Conservation (phyloP, 2,888 invertebrate genomes). For the Camptogramma bilineatum region DNA sequence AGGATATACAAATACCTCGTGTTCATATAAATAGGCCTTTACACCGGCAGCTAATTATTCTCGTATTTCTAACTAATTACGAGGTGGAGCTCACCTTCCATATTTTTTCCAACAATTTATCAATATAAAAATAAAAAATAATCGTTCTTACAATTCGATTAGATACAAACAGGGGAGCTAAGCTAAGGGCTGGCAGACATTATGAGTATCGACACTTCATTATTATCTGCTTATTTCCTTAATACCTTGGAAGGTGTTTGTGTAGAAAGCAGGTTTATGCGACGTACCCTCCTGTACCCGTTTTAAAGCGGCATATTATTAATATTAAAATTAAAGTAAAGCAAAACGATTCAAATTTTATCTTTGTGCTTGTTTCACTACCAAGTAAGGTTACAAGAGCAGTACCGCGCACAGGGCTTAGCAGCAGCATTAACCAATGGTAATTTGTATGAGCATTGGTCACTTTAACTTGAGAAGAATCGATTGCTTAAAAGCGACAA, state of each 20-base stretch:
- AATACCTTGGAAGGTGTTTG: conserved; percentile 50
- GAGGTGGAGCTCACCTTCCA: conserved; percentile 50
- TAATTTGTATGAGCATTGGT: no score
- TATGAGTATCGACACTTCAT: conserved; percentile 68
- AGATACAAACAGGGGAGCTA: conserved; percentile 8
- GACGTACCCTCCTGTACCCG: background rate
- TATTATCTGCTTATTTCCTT: conserved; percentile 74
- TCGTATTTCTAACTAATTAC: conserved; percentile 74
- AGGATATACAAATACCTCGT: no score
- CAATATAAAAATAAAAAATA: background rate
- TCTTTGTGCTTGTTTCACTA: no score
- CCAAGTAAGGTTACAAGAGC: no score
- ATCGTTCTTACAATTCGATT: conserved; percentile 1
- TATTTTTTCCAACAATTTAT: conserved; percentile 21
- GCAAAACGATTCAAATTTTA: no score
- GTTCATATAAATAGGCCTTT: conserved; percentile 13
- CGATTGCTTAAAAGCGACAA: background rate
- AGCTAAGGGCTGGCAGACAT: conserved; percentile 33
- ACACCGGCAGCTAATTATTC: conserved; percentile 38
- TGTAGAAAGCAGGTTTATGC: conserved; percentile 7
- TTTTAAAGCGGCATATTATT: background rate
- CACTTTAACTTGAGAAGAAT: no score
- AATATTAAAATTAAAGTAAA: no score
- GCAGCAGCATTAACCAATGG: no score
- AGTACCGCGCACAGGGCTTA: no score